phyloP scores from a whole-genome alignment of 30 jellyfish, hydroid and myxozoan genomes.

The Clytia hemisphaerica region DNA sequence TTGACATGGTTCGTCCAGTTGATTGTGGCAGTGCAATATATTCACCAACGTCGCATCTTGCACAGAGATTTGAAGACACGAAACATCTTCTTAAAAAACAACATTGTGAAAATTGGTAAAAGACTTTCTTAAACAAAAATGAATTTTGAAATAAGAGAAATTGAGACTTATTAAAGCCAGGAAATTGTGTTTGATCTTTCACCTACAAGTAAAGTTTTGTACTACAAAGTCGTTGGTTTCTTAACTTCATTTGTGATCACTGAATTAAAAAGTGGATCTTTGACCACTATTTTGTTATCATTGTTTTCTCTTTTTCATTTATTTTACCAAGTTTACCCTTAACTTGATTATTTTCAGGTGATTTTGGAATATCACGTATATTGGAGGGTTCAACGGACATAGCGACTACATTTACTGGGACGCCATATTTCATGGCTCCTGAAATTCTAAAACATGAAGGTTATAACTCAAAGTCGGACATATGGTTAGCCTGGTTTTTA shows the following conservation, averaged over 20 bases:
- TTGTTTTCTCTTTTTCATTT: background rate
- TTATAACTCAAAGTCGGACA: constrained; percentile 67
- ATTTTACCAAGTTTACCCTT: background rate
- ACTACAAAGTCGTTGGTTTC: background rate
- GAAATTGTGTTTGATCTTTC: too few relatives aligned
- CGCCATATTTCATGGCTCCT: constrained; percentile 95
- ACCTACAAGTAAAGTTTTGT: background rate
- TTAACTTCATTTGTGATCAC: background rate
- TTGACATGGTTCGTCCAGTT: constrained; percentile 69
- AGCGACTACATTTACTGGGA: constrained; percentile 95
- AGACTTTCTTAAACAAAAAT: too few relatives aligned
- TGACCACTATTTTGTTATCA: too few relatives aligned
- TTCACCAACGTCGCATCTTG: constrained; percentile 62
- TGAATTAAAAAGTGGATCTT: too few relatives aligned
- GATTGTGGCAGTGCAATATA: constrained; percentile 67
- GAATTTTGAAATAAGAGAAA: too few relatives aligned
- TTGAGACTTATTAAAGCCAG: too few relatives aligned
- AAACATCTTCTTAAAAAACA: constrained; percentile 61
- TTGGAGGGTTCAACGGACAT: constrained; percentile 83
- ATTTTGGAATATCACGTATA: constrained; percentile 81
- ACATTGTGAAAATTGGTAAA: constrained; percentile 78
- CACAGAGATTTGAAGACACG: constrained; percentile 86
- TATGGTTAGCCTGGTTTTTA: constrained; percentile 47
- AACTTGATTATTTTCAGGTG: constrained; percentile 48
- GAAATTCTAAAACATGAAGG: constrained; percentile 93